A percentile compares a stretch with the other conserved stretches of the same genome.
These are phyloP conservation scores for Lonchura striata DNA, from an alignment of 2,113 vertebrate genomes.

Conservation along the genomic window DNA sequence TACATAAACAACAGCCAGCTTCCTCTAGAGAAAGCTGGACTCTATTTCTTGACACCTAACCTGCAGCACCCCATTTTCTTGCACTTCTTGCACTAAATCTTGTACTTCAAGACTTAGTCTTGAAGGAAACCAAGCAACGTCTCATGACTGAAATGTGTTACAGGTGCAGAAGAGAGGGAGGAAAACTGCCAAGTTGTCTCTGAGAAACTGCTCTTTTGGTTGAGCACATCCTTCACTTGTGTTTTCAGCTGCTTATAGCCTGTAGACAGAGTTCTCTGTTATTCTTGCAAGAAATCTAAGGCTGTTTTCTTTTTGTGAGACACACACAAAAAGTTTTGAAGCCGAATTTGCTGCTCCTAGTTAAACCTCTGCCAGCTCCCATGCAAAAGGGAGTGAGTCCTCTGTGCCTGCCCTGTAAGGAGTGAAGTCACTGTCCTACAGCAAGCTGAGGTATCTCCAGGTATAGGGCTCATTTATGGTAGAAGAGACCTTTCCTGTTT, in stretches of 20 bases:
- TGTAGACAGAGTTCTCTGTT: not conserved
- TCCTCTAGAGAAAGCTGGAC: not conserved
- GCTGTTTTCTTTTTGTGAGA: not conserved
- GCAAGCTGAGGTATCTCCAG: not conserved
- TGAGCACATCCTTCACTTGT: not conserved
- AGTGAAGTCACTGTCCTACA: not conserved
- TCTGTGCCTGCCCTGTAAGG: not conserved
- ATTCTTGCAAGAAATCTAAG: accelerated
- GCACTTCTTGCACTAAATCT: not conserved
- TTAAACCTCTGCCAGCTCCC: not conserved
- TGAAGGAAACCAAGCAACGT: not conserved
- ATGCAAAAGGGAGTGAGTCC: not conserved
- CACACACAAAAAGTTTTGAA: not conserved
- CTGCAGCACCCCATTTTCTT: not conserved
- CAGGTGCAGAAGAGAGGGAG: not conserved
- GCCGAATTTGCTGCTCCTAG: not conserved
- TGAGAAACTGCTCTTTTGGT: not conserved
- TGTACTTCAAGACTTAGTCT: not conserved
- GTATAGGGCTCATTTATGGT: not conserved
- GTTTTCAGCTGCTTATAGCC: not conserved
- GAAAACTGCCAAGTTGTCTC: not conserved
- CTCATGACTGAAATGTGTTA: not conserved
- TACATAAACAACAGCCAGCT: not conserved
- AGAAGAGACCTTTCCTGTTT: not conserved
- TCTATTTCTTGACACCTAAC: not conserved